Evolutionary conservation across 2,797 vertebrate species (phyloP).

Genomic region (Muraenolepis orangiensis): DNA sequence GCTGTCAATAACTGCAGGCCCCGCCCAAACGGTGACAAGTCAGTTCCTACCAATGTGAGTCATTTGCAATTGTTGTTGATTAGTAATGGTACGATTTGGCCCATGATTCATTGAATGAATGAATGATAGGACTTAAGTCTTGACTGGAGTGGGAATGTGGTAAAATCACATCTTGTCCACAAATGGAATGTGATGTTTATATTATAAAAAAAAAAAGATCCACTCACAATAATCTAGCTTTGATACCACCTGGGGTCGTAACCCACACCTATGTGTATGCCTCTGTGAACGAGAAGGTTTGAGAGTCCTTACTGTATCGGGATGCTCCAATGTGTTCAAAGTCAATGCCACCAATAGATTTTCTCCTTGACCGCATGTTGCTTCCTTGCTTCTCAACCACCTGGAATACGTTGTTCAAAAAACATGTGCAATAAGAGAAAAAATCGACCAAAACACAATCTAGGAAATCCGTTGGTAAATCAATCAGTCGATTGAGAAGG

Average conservation of each 20-base stretch:
- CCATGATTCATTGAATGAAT: neutral
- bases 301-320: constrained; percentile 59
- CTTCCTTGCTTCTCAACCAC: constrained; percentile 28
- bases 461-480: neutral
- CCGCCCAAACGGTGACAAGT: constrained; percentile 32
- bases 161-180: neutral
- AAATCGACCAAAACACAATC: neutral
- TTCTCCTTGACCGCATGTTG: constrained; percentile 51
- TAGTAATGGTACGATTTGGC: neutral
- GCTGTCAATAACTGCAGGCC: constrained; percentile 72
- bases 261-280: neutral
- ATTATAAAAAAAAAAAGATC: too few species aligned
- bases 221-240: too few species aligned
- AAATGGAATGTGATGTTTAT: neutral
- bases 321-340: constrained; percentile 51
- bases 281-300: neutral
- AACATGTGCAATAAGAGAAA: constrained; percentile 11
- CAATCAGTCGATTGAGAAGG: too few species aligned
- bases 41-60: constrained; percentile 26
- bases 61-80: neutral
- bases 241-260: too few species aligned
- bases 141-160: neutral
- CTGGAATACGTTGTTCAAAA: constrained; percentile 34
- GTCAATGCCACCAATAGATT: constrained; percentile 58
- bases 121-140: neutral